Evolutionary conservation across 2,113 vertebrate genomes (phyloP).

Genomic region (Eidolon helvum): DNA sequence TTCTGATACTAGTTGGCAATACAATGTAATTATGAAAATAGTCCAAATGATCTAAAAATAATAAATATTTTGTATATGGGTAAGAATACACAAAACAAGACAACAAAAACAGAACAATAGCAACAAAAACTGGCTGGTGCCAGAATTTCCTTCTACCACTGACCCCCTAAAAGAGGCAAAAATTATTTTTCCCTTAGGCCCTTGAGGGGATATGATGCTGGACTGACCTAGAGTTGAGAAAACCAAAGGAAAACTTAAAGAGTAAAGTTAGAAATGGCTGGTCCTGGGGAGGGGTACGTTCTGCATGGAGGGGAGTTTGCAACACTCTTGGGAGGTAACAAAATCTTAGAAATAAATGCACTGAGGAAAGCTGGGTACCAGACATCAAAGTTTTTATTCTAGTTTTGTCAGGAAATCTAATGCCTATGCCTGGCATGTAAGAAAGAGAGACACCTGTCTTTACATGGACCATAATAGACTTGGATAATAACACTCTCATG

Average conservation of each 20-base stretch:
- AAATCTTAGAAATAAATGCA: neutral
- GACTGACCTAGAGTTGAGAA: neutral
- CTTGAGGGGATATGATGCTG: neutral
- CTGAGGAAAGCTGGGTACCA: neutral
- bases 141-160: neutral
- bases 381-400: neutral
- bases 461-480: neutral
- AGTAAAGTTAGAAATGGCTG: neutral
- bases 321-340: neutral
- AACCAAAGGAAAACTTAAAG: neutral
- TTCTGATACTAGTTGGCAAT: neutral
- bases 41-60: neutral
- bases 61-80: neutral
- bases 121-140: neutral
- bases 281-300: neutral
- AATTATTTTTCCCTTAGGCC: neutral
- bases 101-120: neutral
- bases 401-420: neutral
- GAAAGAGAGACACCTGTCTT: neutral
- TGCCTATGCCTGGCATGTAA: neutral
- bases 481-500: neutral
- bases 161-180: neutral
- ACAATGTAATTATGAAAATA: slow-evolving; percentile 2
- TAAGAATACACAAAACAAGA: neutral
- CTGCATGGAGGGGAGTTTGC: too few relatives aligned